These are phyloP conservation scores for Drosophila santomea DNA, from an alignment of 1,140 invertebrate genomes.

Conservation along the genomic window DNA sequence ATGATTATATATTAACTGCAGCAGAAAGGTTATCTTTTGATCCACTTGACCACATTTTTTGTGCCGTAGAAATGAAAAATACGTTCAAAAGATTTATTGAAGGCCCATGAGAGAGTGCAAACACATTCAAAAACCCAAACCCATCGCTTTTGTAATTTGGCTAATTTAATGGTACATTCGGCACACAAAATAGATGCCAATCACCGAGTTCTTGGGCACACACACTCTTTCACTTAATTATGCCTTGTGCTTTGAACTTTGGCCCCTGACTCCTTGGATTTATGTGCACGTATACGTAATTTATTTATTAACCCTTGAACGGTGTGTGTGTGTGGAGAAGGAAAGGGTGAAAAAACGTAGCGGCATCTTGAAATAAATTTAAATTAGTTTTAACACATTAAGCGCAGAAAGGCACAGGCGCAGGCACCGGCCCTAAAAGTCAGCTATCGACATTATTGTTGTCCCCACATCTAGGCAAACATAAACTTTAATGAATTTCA, in stretches of 20 bases:
- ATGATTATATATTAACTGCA: no score
- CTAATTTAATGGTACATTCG: conserved; percentile 74
- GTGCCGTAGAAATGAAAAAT: not conserved
- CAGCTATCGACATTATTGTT: conserved; percentile 66
- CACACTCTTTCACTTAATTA: conserved; percentile 52
- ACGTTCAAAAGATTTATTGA: no score
- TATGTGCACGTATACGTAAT: conserved; percentile 82
- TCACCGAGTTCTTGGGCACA: conserved; percentile 29
- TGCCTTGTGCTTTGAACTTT: conserved; percentile 64
- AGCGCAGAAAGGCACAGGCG: conserved; percentile 65
- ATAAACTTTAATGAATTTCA: conserved; percentile 83
- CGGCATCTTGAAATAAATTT: conserved; percentile 80
- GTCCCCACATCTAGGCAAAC: conserved; percentile 63
- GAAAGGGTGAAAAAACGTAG: conserved; percentile 40
- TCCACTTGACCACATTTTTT: not conserved
- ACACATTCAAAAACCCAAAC: not conserved
- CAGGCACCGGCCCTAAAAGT: conserved; percentile 51
- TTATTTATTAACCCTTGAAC: conserved; percentile 82
- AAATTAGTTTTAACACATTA: conserved; percentile 84
- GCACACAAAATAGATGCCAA: conserved; percentile 72
- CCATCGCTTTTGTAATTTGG: conserved; percentile 54
- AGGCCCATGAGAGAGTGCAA: no score
- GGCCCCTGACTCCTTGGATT: conserved; percentile 59
- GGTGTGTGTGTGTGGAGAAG: not conserved
- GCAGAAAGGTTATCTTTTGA: not conserved